Percentiles rank a stretch among this genome's conserved stretches.
These are phyloP conservation scores for Anhinga anhinga DNA, from an alignment of 2,113 vertebrate genomes.

Conservation along the genomic window DNA sequence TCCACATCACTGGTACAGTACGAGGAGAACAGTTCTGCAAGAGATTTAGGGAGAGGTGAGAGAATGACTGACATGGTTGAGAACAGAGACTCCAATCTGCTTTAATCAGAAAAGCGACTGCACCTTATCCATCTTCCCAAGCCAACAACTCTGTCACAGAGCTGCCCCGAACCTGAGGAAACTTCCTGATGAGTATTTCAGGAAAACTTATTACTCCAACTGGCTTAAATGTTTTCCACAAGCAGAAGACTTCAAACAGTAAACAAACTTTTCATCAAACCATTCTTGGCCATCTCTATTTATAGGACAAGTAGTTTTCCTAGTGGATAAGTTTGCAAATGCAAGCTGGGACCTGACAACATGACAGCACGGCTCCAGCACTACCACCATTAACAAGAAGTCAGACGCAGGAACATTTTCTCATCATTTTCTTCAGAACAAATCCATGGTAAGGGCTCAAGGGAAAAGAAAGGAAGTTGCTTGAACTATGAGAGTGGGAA, in stretches of 20 bases:
- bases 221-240: not conserved
- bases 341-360: not conserved
- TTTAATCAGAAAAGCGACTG: not conserved
- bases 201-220: not conserved
- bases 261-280: not conserved
- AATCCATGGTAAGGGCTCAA: not conserved
- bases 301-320: not conserved
- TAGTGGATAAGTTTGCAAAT: not conserved
- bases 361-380: not conserved
- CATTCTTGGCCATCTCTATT: not conserved
- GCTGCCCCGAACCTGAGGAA: not conserved
- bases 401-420: not conserved
- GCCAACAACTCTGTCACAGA: not conserved
- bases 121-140: not conserved
- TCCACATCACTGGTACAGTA: not conserved
- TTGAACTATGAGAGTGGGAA: conserved; percentile 31
- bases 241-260: not conserved
- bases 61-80: not conserved
- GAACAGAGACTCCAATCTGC: not conserved
- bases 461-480: conserved; percentile 50
- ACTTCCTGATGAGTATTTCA: not conserved
- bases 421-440: conserved; percentile 19
- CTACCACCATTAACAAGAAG: not conserved
- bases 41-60: not conserved
- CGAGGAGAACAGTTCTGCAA: not conserved